phyloP scores from a whole-genome alignment of 2,888 invertebrate genomes.

The Furcula furcula region DNA sequence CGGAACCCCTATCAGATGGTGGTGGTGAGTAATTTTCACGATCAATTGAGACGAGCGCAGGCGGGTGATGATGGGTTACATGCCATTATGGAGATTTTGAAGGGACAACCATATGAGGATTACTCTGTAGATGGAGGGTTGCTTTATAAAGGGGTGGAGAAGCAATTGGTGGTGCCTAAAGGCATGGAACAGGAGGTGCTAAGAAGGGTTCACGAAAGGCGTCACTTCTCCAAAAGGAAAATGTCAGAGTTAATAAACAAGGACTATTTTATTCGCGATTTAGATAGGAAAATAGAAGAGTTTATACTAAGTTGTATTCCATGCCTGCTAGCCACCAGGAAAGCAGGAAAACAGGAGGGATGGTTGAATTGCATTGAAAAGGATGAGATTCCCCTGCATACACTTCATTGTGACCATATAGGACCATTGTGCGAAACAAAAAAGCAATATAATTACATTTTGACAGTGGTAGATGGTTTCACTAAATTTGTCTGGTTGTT shows the following conservation, averaged over 20 bases:
- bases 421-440: background rate
- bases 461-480: background rate
- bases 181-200: background rate
- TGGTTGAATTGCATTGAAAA: background rate
- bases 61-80: background rate
- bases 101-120: background rate
- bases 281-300: background rate
- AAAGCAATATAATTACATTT: background rate
- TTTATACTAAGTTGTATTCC: background rate
- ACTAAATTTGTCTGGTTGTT: background rate
- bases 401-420: background rate
- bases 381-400: background rate
- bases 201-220: background rate
- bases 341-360: background rate
- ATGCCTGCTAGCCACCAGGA: background rate
- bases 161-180: background rate
- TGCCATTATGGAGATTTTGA: background rate
- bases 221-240: background rate
- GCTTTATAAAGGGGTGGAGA: background rate
- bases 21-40: background rate
- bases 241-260: background rate
- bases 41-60: background rate
- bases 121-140: background rate
- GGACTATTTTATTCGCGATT: background rate
- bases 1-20: slow-evolving; percentile 7